Conservation (phyloP, 2,888 invertebrate genomes). For the Cryptophagus acutangulus region DNA sequence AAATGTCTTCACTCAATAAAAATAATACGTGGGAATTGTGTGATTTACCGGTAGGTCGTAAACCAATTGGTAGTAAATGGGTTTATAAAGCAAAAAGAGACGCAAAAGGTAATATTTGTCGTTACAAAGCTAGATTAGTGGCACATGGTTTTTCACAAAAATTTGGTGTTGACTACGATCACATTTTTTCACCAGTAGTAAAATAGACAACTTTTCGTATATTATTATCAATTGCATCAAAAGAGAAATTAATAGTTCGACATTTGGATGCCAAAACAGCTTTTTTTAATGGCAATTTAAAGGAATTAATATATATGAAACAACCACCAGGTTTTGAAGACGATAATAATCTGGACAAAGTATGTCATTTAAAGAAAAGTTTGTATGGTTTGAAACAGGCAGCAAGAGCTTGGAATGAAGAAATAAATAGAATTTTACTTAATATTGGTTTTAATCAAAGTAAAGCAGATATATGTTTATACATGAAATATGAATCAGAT, state of each 20-base stretch:
- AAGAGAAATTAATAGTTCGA: not conserved
- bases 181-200: not conserved
- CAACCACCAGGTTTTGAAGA: not conserved
- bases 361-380: constrained; percentile 3
- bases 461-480: constrained; percentile 21
- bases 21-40: not conserved
- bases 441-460: constrained; percentile 18
- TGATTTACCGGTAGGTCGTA: not conserved
- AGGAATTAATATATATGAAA: constrained; percentile 3
- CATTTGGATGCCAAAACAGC: not conserved
- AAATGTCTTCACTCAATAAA: not conserved
- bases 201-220: not conserved
- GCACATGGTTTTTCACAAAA: not conserved
- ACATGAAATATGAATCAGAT: constrained; percentile 6
- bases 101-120: not conserved
- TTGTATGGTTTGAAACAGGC: constrained; percentile 17
- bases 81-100: not conserved
- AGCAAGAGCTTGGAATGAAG: constrained; percentile 12
- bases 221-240: not conserved
- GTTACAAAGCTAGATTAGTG: not conserved
- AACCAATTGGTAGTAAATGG: not conserved
- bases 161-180: not conserved
- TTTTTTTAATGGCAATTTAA: constrained; percentile 1
- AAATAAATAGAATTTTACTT: constrained; percentile 21
- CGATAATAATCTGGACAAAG: not conserved